Evolutionary conservation across 2,797 vertebrate species (phyloP).

Genomic region (Coluber constrictor): DNA sequence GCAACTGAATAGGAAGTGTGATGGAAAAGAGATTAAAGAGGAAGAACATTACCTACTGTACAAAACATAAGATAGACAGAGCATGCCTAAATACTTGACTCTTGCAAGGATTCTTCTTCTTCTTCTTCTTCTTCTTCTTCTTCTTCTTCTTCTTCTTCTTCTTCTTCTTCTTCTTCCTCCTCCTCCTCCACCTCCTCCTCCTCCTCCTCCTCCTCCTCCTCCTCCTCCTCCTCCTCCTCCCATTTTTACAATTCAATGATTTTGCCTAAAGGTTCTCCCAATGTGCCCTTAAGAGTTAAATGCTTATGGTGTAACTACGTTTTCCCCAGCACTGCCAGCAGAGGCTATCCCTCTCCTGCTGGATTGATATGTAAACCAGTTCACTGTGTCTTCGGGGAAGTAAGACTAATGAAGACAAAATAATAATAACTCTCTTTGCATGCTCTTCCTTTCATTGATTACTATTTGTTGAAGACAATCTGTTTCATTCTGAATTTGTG

Average conservation of each 20-base stretch:
- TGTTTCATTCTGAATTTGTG: not conserved
- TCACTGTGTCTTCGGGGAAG: constrained; percentile 9
- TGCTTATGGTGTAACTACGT: constrained; percentile 32
- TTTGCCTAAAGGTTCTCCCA: not conserved
- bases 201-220: fast-evolving
- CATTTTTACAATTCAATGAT: not conserved
- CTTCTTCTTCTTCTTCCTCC: fast-evolving
- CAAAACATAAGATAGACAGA: not conserved
- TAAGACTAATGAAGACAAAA: not conserved
- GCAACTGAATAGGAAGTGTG: not conserved
- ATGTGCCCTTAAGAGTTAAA: constrained; percentile 47
- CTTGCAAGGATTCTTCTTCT: not conserved
- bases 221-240: too few relatives aligned
- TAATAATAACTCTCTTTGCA: not conserved
- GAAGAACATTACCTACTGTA: not conserved
- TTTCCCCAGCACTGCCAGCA: constrained; percentile 65
- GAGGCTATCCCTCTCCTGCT: constrained; percentile 69
- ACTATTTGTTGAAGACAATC: not conserved
- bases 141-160: fast-evolving
- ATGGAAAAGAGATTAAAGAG: not conserved
- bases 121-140: too few relatives aligned
- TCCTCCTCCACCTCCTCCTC: too few relatives aligned
- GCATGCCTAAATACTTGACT: not conserved
- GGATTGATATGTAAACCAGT: constrained; percentile 34
- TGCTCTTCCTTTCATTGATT: not conserved